Evolutionary conservation across 2,888 invertebrate species (phyloP).

Genomic region (Ariolimax columbianus): DNA sequence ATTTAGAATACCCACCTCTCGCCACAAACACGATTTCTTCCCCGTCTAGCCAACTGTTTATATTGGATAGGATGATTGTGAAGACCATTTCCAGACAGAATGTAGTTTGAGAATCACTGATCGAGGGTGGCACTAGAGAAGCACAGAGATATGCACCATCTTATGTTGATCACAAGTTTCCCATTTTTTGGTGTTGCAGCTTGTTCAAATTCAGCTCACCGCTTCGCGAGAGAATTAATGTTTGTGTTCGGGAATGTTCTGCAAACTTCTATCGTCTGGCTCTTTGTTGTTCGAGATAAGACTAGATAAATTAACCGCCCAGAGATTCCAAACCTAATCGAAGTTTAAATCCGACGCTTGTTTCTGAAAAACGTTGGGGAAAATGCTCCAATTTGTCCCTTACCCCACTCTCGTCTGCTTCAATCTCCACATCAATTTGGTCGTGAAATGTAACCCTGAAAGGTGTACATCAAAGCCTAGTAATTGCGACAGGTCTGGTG

Average conservation of each 20-base stretch:
- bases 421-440: neutral
- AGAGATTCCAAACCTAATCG: neutral
- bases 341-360: neutral
- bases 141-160: no score
- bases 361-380: neutral
- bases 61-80: no score
- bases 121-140: no score
- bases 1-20: no score
- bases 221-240: neutral
- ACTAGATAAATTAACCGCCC: neutral
- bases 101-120: no score
- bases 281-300: neutral
- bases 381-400: neutral
- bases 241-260: neutral
- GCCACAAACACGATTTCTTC: no score
- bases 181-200: no score
- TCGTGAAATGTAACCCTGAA: neutral
- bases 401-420: no score
- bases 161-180: no score
- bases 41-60: no score
- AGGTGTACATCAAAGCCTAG: neutral
- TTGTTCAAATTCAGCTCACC: neutral
- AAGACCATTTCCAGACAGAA: no score
- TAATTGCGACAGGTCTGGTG: neutral
- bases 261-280: neutral